These are phyloP conservation scores for Lacerta bilineata DNA, from an alignment of 2,797 vertebrate genomes.

Conservation along the genomic window DNA sequence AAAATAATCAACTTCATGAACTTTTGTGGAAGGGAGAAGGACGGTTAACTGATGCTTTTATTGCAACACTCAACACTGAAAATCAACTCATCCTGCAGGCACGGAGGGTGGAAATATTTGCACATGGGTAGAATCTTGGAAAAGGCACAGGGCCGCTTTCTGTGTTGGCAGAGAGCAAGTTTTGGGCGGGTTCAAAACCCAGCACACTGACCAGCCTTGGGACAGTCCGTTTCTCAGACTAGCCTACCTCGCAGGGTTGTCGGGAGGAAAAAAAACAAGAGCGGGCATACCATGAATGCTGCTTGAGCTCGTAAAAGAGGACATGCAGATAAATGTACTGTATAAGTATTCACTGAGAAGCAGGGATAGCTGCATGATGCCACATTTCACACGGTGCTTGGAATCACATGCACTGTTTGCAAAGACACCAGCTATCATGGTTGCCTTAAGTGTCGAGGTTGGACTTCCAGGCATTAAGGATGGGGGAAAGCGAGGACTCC, in stretches of 20 bases:
- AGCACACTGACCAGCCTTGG: not conserved
- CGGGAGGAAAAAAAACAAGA: not conserved
- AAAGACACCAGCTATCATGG: too few species aligned
- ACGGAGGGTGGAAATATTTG: not conserved
- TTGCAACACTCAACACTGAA: too few species aligned
- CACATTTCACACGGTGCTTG: not conserved
- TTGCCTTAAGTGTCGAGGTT: too few species aligned
- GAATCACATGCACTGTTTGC: not conserved
- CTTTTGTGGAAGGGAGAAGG: too few species aligned
- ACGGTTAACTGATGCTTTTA: not conserved
- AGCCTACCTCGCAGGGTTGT: not conserved
- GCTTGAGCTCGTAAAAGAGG: not conserved
- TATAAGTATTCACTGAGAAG: too few species aligned
- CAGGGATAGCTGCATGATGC: too few species aligned
- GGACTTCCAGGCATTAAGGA: not conserved
- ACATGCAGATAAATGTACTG: not conserved
- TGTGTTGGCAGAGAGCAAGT: not conserved
- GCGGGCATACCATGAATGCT: not conserved
- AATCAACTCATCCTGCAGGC: not conserved
- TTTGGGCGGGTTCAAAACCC: not conserved
- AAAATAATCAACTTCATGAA: not conserved
- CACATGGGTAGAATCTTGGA: not conserved
- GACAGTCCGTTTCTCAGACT: not conserved
- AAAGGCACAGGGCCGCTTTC: not conserved
- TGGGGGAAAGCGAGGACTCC: not conserved